Percentiles rank a stretch among this genome's conserved stretches.
These are phyloP conservation scores for Enoplolaimus lenunculus DNA, from an alignment of 2,888 invertebrate genomes.

Conservation along the genomic window DNA sequence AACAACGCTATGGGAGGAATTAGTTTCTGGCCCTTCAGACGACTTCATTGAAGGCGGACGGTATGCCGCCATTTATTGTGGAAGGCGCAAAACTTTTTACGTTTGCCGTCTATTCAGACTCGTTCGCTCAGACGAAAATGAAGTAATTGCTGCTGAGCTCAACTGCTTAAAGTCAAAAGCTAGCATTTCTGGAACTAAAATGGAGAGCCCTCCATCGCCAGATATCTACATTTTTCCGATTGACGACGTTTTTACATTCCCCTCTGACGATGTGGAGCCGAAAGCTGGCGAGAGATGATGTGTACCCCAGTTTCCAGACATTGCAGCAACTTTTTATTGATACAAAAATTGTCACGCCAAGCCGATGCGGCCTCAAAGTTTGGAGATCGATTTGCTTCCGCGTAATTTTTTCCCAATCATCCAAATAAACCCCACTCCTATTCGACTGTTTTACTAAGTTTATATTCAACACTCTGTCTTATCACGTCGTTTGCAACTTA, in stretches of 20 bases:
- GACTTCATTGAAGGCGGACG: neutral
- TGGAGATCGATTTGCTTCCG: too few species aligned
- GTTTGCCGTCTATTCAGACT: neutral
- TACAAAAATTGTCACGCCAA: too few species aligned
- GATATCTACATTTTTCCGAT: neutral
- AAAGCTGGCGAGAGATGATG: neutral
- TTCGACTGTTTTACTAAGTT: too few species aligned
- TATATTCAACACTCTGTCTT: too few species aligned
- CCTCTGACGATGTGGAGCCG: neutral
- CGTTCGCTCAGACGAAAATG: neutral
- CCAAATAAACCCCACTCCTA: too few species aligned
- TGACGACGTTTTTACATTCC: neutral
- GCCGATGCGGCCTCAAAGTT: too few species aligned
- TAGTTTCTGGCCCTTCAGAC: neutral
- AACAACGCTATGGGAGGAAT: neutral
- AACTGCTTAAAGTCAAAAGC: neutral
- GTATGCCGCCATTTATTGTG: neutral
- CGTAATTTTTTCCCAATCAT: too few species aligned
- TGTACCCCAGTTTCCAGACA: too few species aligned
- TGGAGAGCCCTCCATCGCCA: neutral
- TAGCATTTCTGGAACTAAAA: neutral
- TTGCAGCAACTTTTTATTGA: too few species aligned
- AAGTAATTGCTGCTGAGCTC: neutral
- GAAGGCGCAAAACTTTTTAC: neutral
- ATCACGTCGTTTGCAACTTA: too few species aligned